These are phyloP conservation scores for Vanessa tameamea DNA, from an alignment of 1,140 invertebrate genomes.

Conservation along the genomic window DNA sequence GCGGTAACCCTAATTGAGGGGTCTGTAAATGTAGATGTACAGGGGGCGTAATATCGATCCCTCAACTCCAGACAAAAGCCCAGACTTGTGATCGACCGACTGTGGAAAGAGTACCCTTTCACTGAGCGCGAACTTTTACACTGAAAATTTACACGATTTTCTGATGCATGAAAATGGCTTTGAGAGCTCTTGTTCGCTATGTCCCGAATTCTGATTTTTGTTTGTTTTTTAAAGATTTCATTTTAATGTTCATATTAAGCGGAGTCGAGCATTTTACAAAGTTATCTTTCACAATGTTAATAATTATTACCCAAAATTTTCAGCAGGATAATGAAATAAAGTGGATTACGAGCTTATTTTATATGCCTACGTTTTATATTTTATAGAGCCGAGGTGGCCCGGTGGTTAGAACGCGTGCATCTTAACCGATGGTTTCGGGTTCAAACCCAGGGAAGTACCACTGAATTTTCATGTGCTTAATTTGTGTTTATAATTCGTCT, in stretches of 20 bases:
- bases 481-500: too few species aligned
- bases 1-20: constrained; percentile 23
- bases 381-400: too few species aligned
- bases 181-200: neutral
- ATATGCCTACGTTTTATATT: too few species aligned
- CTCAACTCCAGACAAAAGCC: constrained; percentile 36
- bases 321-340: too few species aligned
- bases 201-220: neutral
- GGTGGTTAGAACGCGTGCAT: too few species aligned
- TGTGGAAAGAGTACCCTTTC: constrained; percentile 23
- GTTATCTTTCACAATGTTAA: too few species aligned
- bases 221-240: neutral
- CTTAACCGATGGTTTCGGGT: too few species aligned
- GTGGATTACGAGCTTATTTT: too few species aligned
- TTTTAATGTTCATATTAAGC: neutral
- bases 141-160: constrained; percentile 8
- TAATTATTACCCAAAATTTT: too few species aligned
- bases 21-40: constrained; percentile 25
- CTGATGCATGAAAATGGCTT: constrained; percentile 4
- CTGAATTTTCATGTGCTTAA: too few species aligned
- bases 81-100: constrained; percentile 37
- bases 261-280: too few species aligned
- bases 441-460: too few species aligned
- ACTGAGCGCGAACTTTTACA: constrained; percentile 4
- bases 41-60: constrained; percentile 37